These are phyloP conservation scores for Nemopilema nomurai DNA, from an alignment of 30 jellyfish, hydroid and myxozoan genomes.

Conservation along the genomic window DNA sequence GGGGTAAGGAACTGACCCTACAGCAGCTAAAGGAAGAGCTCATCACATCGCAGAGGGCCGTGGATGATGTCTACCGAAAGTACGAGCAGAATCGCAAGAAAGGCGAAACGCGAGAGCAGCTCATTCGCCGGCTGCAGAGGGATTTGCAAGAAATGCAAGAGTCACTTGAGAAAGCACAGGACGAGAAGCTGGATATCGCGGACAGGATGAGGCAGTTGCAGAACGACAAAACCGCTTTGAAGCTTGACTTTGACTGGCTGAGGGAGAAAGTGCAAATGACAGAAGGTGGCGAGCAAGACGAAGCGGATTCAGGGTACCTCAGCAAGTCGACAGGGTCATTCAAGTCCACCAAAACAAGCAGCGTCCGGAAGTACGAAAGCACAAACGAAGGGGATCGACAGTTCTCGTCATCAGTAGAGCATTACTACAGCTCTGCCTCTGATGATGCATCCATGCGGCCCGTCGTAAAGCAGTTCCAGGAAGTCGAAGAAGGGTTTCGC, in stretches of 20 bases:
- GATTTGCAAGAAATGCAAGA: conserved; percentile 83
- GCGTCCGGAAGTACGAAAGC: conserved; percentile 63
- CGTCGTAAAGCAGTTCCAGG: conserved; percentile 70
- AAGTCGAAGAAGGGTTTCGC: conserved; percentile 77
- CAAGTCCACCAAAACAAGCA: conserved; percentile 58
- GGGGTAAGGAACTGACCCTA: conserved; percentile 81
- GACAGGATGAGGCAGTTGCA: conserved; percentile 94
- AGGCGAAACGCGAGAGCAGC: conserved; percentile 76
- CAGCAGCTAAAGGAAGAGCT: conserved; percentile 86
- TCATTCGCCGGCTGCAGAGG: conserved; percentile 81
- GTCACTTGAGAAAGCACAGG: conserved; percentile 84
- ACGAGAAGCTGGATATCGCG: conserved; percentile 79
- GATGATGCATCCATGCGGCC: conserved; percentile 82
- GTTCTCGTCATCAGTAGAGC: conserved; percentile 59
- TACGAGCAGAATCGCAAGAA: conserved; percentile 84
- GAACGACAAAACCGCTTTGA: conserved; percentile 84
- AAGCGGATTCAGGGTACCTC: conserved; percentile 54
- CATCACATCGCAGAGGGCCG: conserved; percentile 61
- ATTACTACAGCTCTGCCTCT: conserved; percentile 68
- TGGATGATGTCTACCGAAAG: conserved; percentile 88
- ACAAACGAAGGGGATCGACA: conserved; percentile 72
- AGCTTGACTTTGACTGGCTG: conserved; percentile 89
- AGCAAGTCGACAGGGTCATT: conserved; percentile 55
- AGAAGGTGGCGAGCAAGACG: conserved; percentile 51
- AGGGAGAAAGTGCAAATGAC: conserved; percentile 59